Evolutionary conservation across 23 tunicate species (phyloP), one percentile per base, ranked within the genome.

Genomic region (Oikopleura albicans): DNA sequence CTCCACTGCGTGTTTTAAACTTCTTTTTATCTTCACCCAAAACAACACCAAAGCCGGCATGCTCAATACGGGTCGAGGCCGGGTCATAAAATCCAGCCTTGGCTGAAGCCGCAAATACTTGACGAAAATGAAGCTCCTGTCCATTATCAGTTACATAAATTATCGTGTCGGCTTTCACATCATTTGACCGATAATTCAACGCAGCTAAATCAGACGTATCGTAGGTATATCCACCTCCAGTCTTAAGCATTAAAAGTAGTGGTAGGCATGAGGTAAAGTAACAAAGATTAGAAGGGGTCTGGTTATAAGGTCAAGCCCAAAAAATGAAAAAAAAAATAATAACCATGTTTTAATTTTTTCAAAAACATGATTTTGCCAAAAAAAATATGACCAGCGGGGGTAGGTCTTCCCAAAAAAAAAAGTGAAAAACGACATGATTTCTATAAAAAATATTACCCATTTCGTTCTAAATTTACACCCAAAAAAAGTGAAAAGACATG

Each of bases 211-310:
- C 97, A 49, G 92, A 89, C 38, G 97, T 89, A 83, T 92, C 97
- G 83, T 92, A 92, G 12, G 97, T 92, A 84, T 57, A 92, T 4
- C 97, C 97, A 8, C 97, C 97, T 66, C 89, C 97, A 1, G 97
- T 89, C 59, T 49, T 8, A 49, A 49, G 22, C n/a, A n/a, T n/a
- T n/a, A n/a, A n/a, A n/a, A n/a, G n/a, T n/a, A n/a, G n/a, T n/a
- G n/a, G n/a, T n/a, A n/a, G n/a, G n/a, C n/a, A n/a, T n/a, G n/a
- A n/a, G n/a, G n/a, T n/a, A n/a, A 49, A 8, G 22, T 8, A 8
- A 22, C 22, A 8, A 49, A 22, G 8, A 49, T 22, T 8, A 22
- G 59, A 49, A 49, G 59, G 16, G 59, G 59, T 8, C 59, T 49
- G 59, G n/a, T n/a, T n/a, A n/a, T n/a, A n/a, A n/a, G n/a, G n/a